Conservation (phyloP, 2,113 vertebrate genomes). For the Centropus bengalensis region DNA sequence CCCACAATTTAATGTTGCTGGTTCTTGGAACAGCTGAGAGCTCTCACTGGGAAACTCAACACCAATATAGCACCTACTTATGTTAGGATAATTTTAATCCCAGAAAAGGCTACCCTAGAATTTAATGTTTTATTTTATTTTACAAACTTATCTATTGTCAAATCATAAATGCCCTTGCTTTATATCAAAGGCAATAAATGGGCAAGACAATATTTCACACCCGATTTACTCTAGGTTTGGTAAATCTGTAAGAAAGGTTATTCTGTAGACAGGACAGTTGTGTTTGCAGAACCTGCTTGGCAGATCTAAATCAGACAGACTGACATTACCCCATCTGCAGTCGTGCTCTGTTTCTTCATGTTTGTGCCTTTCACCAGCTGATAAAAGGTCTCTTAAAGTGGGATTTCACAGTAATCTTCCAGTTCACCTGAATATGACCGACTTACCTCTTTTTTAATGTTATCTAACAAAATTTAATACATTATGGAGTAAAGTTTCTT, state of each 20-base stretch:
- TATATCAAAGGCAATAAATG: not conserved
- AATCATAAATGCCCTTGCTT: not conserved
- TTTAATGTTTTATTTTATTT: not conserved
- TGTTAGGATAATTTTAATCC: not conserved
- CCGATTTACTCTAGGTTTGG: not conserved
- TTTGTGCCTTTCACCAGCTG: not conserved
- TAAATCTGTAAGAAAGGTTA: not conserved
- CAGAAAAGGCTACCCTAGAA: not conserved
- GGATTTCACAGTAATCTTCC: not conserved
- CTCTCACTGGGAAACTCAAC: not conserved
- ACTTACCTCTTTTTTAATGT: not conserved
- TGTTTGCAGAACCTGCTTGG: not conserved
- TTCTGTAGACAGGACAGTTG: not conserved
- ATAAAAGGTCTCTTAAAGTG: not conserved
- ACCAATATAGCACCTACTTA: not conserved
- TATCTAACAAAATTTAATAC: not conserved
- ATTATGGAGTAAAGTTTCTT: not conserved
- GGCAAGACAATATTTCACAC: not conserved
- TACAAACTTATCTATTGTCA: not conserved
- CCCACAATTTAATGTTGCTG: not conserved
- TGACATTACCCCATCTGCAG: not conserved
- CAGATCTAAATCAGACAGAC: not conserved
- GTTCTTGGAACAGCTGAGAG: not conserved
- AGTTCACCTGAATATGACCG: not conserved
- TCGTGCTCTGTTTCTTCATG: not conserved